Conservation (phyloP, 1,140 invertebrate species). For the Pararge aegeria region DNA sequence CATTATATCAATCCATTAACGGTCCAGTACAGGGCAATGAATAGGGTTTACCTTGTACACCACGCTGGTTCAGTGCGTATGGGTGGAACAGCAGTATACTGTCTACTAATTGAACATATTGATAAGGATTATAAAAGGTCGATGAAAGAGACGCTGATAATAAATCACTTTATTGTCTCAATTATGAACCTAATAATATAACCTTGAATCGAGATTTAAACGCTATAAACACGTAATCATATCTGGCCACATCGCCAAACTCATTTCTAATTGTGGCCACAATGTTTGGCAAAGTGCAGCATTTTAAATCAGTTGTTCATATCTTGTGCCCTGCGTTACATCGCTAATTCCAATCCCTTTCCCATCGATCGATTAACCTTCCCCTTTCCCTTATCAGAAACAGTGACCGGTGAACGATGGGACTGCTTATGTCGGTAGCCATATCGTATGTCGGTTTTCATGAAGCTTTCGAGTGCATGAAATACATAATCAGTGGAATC, state of each 20-base stretch:
- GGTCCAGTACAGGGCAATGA: no score
- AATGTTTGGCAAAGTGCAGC: conserved; percentile 75
- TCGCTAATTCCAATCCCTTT: conserved; percentile 63
- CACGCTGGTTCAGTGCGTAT: no score
- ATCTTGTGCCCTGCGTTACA: conserved; percentile 70
- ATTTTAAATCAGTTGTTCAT: conserved; percentile 80
- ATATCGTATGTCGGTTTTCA: conserved; percentile 86
- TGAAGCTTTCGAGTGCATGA: conserved; percentile 83
- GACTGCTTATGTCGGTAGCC: conserved; percentile 84
- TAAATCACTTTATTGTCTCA: conserved; percentile 41
- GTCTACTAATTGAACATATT: no score
- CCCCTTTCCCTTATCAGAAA: conserved; percentile 45
- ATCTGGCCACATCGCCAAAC: conserved; percentile 65
- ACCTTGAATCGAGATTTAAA: conserved; percentile 50
- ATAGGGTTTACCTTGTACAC: no score
- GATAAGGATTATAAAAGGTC: no score
- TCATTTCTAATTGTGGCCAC: conserved; percentile 69
- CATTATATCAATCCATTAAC: no score
- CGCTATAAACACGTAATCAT: conserved; percentile 47
- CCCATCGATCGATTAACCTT: conserved; percentile 41
- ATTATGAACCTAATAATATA: conserved; percentile 33
- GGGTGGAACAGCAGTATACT: no score
- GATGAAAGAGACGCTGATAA: no score
- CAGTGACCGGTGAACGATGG: conserved; percentile 78
- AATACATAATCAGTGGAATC: conserved; percentile 78